phyloP scores from a whole-genome alignment of 1,140 invertebrate genomes.

The Nebria ingens region DNA sequence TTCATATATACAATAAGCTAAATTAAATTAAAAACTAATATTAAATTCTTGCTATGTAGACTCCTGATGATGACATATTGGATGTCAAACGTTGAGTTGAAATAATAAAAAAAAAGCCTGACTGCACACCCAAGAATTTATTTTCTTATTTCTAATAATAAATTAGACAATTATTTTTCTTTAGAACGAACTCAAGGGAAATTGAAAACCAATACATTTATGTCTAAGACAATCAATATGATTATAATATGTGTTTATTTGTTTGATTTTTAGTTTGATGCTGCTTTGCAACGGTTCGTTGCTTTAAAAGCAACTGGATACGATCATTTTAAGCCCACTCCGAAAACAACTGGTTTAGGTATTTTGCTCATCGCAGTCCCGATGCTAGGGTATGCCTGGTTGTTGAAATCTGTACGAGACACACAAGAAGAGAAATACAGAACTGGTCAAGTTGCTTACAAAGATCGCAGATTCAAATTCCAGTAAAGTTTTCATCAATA shows the following conservation, averaged over 20 bases:
- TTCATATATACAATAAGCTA: too few species aligned
- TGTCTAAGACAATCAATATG: too few species aligned
- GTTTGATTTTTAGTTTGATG: slow-evolving; percentile 62
- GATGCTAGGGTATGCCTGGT: slow-evolving; percentile 41
- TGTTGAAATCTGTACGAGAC: slow-evolving; percentile 42
- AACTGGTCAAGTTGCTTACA: slow-evolving; percentile 59
- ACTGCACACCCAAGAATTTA: too few species aligned
- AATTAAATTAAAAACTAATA: too few species aligned
- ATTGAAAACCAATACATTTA: too few species aligned
- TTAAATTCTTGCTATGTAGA: too few species aligned
- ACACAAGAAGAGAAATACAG: slow-evolving; percentile 44
- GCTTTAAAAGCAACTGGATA: slow-evolving; percentile 52
- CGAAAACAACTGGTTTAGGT: slow-evolving; percentile 42
- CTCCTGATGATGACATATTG: too few species aligned
- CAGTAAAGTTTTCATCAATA: slow-evolving; percentile 19
- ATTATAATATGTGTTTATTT: slow-evolving; percentile 23
- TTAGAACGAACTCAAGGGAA: too few species aligned
- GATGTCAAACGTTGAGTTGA: too few species aligned
- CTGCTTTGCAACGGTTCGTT: slow-evolving; percentile 55
- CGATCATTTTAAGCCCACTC: slow-evolving; percentile 56
- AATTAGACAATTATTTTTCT: background rate
- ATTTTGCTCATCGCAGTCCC: slow-evolving; percentile 45
- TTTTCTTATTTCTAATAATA: background rate
- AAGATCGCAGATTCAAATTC: slow-evolving; percentile 53
- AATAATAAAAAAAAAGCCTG: too few species aligned